Conservation (phyloP, 2,113 vertebrate genomes). For the Psilopogon haemacephalus region DNA sequence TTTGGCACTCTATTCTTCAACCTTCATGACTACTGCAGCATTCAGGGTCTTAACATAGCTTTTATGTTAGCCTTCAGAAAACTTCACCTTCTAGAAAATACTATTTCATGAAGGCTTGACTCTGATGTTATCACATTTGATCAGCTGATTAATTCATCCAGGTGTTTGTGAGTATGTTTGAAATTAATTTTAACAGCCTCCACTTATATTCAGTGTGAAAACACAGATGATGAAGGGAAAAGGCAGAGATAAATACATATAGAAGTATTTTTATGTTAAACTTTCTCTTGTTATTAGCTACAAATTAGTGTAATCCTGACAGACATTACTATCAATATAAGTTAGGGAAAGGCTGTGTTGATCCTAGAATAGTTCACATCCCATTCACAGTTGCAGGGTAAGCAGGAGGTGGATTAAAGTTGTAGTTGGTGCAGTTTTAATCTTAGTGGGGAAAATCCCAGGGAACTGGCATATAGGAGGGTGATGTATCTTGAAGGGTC, state of each 20-base stretch:
- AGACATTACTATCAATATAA: not conserved
- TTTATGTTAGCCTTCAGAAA: not conserved
- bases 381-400: not conserved
- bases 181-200: not conserved
- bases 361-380: not conserved
- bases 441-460: not conserved
- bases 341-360: not conserved
- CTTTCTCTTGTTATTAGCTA: not conserved
- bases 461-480: not conserved
- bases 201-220: not conserved
- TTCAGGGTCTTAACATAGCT: not conserved
- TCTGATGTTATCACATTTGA: not conserved
- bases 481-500: not conserved
- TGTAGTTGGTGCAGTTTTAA: not conserved
- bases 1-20: not conserved
- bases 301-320: not conserved
- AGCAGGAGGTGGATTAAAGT: not conserved
- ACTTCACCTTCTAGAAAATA: not conserved
- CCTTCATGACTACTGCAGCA: not conserved
- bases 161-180: not conserved
- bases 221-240: not conserved
- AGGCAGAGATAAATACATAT: not conserved
- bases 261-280: not conserved
- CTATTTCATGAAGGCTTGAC: not conserved
- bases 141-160: not conserved